Evolutionary conservation across 2,888 invertebrate species (phyloP), one percentile per base, ranked within the genome.

Genomic region (Limulus polyphemus): DNA sequence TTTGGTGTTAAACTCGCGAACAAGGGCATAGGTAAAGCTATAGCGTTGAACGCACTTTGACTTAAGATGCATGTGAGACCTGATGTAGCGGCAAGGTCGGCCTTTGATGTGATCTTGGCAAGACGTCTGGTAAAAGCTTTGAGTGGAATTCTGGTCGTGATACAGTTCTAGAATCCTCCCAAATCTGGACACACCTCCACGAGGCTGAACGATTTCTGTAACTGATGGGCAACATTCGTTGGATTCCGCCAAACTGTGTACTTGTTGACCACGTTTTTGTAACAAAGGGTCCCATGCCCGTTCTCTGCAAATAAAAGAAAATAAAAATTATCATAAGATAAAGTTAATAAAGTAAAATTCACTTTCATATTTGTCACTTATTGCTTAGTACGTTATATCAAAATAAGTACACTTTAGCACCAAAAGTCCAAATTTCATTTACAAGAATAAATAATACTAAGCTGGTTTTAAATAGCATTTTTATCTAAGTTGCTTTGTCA

Each of bases 1-100:
- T 75, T 80, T 73, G 46, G 75, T 71, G 59, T 78, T 79, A 67
- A 78, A 79, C 73, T 84, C 84, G 70, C 85, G 81, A 62, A 90
- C 86, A 69, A 90, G 79, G 61, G 90, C 91, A 78, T 91, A 91
- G 5, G 87, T 84, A 75, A 85, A 90, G 57, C 88, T 86, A 76
- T 85, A 88, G 75, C 85, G 84, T 75, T 91, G 90, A 56, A 87
- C 84, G 78, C 91, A 91, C 71, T 81, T 79, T n/a, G 88, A 87
- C 2, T n/a, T 32, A 9, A 50, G 47, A 2, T 62, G 82, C 58
- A 85, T 79, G 64, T 83, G 80, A n/a, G 82, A 81, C 32, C 32
- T 32, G 72, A 89, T 80, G 77, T 86, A 87, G 64, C 81, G 79
- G 74, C 91, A 91, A 4, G 87, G 87, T 71, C 81, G 81, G 73